These are phyloP conservation scores for Machimus rusticus DNA, from an alignment of 2,888 invertebrate genomes.

Conservation along the genomic window DNA sequence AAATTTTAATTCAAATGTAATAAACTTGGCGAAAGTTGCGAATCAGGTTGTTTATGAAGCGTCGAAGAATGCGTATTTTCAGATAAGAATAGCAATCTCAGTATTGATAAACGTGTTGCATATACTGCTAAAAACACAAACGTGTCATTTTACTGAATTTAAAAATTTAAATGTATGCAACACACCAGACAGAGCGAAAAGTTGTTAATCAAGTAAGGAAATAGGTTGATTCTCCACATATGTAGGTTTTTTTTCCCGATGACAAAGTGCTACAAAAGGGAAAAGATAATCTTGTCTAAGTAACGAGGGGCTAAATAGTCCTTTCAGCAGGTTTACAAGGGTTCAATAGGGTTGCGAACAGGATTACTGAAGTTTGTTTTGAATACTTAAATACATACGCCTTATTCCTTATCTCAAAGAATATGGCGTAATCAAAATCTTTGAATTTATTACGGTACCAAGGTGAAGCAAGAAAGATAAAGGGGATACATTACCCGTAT, in stretches of 20 bases:
- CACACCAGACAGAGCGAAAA: neutral
- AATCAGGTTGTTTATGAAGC: neutral
- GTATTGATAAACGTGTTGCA: neutral
- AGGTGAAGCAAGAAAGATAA: neutral
- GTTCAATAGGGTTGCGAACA: neutral
- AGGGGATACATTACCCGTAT: neutral
- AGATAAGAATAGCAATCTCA: neutral
- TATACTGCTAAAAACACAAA: neutral
- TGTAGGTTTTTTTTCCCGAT: neutral
- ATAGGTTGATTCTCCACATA: neutral
- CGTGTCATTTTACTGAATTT: neutral
- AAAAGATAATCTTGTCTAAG: neutral
- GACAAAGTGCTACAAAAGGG: neutral
- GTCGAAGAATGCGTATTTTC: neutral
- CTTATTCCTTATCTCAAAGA: neutral
- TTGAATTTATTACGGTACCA: neutral
- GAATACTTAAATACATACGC: neutral
- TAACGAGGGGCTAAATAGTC: neutral
- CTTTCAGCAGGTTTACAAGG: neutral
- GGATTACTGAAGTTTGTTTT: neutral
- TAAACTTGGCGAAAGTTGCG: neutral
- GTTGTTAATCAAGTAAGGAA: neutral
- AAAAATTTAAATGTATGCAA: neutral
- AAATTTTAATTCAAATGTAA: neutral
- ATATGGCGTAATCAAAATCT: neutral